phyloP scores from a whole-genome alignment of 2,888 invertebrate genomes.

The Trissolcus brochymenae region DNA sequence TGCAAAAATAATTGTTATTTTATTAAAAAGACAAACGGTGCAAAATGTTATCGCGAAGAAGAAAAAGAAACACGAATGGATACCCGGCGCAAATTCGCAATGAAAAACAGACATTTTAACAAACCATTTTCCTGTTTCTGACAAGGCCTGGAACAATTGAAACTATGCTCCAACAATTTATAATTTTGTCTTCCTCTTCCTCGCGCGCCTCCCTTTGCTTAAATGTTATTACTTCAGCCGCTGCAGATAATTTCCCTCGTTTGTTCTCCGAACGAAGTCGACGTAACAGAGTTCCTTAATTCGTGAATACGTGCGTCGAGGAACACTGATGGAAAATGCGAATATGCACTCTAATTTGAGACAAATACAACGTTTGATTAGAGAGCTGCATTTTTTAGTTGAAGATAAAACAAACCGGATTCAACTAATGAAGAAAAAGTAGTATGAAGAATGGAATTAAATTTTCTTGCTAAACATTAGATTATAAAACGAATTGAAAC shows the following conservation, averaged over 20 bases:
- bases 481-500: too few relatives aligned
- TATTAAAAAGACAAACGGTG: too few relatives aligned
- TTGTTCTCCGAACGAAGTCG: constrained; percentile 63
- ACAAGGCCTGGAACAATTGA: constrained; percentile 67
- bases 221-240: constrained; percentile 72
- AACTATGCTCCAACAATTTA: constrained; percentile 73
- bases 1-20: too few relatives aligned
- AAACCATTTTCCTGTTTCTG: constrained; percentile 38
- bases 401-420: constrained; percentile 8
- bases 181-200: constrained; percentile 64
- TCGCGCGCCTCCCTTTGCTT: constrained; percentile 52
- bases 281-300: constrained; percentile 49
- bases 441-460: too few relatives aligned
- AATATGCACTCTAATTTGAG: constrained; percentile 30
- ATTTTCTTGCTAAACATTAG: too few relatives aligned
- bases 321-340: constrained; percentile 33
- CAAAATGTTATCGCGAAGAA: background rate
- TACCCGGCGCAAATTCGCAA: constrained; percentile 22
- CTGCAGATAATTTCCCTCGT: constrained; percentile 72
- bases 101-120: constrained; percentile 43
- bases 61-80: constrained; percentile 2
- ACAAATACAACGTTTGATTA: constrained; percentile 42
- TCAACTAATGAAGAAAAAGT: too few relatives aligned
- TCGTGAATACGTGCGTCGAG: constrained; percentile 45
- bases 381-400: constrained; percentile 19